phyloP scores from a whole-genome alignment of 2,888 invertebrate genomes.

The Calameuta filiformis region DNA sequence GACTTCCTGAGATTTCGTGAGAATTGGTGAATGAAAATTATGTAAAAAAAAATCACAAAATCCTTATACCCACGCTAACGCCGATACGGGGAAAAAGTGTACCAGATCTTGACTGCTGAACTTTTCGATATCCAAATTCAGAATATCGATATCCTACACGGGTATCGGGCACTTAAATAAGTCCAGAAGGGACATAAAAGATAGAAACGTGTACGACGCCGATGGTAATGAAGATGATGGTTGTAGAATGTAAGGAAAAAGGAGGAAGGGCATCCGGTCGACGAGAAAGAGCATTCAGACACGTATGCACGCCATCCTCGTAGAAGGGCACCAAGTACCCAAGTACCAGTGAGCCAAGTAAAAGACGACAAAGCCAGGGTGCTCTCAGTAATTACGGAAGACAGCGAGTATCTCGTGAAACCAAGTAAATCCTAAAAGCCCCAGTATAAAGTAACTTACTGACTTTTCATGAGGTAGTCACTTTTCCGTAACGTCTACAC shows the following conservation, averaged over 20 bases:
- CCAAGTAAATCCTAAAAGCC: too few relatives aligned
- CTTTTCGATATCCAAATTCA: not conserved
- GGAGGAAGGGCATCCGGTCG: constrained; percentile 48
- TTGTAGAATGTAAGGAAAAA: constrained; percentile 36
- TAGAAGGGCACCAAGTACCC: too few relatives aligned
- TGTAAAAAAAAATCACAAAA: not conserved
- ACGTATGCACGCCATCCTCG: constrained; percentile 14
- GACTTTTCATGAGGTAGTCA: too few relatives aligned
- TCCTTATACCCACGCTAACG: not conserved
- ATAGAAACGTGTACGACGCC: constrained; percentile 28
- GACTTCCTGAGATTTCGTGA: not conserved
- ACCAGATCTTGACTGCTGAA: not conserved
- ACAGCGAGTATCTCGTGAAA: too few relatives aligned
- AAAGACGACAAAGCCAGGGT: too few relatives aligned
- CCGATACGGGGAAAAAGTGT: not conserved
- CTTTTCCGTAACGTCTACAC: not conserved
- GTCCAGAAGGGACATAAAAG: not conserved
- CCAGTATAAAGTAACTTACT: too few relatives aligned
- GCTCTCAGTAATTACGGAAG: too few relatives aligned
- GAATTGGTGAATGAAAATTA: not conserved
- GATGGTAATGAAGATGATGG: constrained; percentile 48
- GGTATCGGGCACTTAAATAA: not conserved
- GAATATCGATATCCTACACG: not conserved
- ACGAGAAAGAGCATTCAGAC: constrained; percentile 42
- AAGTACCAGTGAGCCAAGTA: too few relatives aligned